Evolutionary conservation across 2,797 vertebrate genomes (phyloP).

Genomic region (Paratrypauchen microcephalus): DNA sequence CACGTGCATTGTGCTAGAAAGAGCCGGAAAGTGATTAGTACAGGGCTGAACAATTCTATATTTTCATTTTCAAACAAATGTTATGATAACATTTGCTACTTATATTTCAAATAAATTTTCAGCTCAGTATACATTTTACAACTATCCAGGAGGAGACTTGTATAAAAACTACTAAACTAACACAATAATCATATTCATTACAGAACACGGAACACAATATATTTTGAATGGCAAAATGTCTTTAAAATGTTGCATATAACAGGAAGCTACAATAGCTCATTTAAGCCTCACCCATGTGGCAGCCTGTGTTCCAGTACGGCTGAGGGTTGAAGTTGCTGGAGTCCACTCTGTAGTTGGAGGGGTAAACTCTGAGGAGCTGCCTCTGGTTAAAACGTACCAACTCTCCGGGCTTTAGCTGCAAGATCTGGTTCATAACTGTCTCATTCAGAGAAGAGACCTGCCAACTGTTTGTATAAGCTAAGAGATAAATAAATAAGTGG

Average conservation of each 20-base stretch:
- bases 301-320: conserved; percentile 94
- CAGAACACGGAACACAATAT: no score
- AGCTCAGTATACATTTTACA: neutral
- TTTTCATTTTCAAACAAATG: neutral
- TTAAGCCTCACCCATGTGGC: conserved; percentile 84
- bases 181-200: neutral
- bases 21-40: neutral
- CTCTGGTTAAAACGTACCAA: conserved; percentile 91
- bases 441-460: conserved; percentile 98
- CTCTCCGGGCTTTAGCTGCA: conserved; percentile 86
- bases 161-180: neutral
- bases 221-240: neutral
- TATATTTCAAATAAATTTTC: no score
- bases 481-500: conserved; percentile 16
- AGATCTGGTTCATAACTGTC: conserved; percentile 89
- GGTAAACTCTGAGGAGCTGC: conserved; percentile 92
- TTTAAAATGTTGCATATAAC: no score
- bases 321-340: conserved; percentile 98
- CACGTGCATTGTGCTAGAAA: neutral
- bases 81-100: neutral
- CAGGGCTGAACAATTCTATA: no score
- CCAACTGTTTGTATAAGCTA: conserved; percentile 86
- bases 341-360: conserved; percentile 92
- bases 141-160: neutral
- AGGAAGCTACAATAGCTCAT: neutral